Evolutionary conservation across 1,140 invertebrate species (phyloP).

Genomic region (Homarus americanus): DNA sequence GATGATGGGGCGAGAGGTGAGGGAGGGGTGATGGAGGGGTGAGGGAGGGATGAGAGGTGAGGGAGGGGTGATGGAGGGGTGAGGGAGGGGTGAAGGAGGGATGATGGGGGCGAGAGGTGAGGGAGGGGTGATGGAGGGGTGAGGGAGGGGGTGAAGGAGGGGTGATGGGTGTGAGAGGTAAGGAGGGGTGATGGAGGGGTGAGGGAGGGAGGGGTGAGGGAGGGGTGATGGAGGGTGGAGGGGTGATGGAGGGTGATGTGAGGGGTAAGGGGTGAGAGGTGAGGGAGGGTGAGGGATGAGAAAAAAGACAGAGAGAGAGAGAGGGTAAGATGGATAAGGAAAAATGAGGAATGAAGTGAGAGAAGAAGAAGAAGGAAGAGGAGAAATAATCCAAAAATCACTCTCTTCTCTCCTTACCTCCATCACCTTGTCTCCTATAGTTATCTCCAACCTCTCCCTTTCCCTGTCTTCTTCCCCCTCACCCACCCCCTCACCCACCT

Average conservation of each 20-base stretch:
- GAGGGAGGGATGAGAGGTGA: neutral
- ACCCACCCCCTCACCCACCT: no score
- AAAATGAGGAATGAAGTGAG: neutral
- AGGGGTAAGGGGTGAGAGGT: no score
- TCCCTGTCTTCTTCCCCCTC: neutral
- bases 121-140: neutral
- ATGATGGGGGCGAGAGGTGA: neutral
- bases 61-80: neutral
- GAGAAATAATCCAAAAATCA: neutral
- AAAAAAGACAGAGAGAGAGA: neutral
- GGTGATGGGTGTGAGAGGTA: neutral
- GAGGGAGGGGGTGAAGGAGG: neutral
- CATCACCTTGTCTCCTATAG: no score
- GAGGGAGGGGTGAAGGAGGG: neutral
- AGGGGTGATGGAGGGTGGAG: neutral
- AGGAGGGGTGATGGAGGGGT: no score
- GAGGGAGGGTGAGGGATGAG: neutral
- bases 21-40: neutral
- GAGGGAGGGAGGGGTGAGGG: neutral
- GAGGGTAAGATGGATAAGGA: neutral
- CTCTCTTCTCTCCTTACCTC: neutral
- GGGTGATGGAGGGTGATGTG: neutral
- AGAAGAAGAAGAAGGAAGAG: neutral
- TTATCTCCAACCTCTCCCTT: neutral
- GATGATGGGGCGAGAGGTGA: no score